Evolutionary conservation across 2,797 vertebrate genomes (phyloP).

Genomic region (Sebastes miniatus): DNA sequence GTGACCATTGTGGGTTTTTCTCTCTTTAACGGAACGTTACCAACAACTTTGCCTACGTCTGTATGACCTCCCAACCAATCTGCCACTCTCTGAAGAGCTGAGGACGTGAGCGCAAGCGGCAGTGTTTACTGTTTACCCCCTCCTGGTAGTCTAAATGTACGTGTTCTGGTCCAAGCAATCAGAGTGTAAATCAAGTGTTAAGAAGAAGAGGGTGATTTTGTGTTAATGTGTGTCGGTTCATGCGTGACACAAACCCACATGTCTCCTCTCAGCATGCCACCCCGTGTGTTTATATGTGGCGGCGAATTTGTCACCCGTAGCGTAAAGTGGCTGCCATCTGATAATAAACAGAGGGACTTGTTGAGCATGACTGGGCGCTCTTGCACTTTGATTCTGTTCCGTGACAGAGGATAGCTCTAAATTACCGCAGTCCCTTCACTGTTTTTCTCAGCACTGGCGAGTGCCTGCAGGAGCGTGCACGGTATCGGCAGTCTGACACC

Average conservation of each 20-base stretch:
- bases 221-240: background rate
- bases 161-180: background rate
- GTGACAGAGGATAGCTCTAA: slow-evolving; percentile 50
- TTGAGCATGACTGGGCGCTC: slow-evolving; percentile 71
- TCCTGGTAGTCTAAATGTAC: background rate
- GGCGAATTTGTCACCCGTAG: slow-evolving; percentile 37
- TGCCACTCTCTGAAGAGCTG: background rate
- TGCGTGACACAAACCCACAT: slow-evolving; percentile 1
- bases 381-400: slow-evolving; percentile 62
- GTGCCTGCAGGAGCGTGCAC: slow-evolving; percentile 32
- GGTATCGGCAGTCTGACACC: slow-evolving; percentile 13
- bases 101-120: background rate
- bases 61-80: background rate
- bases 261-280: slow-evolving; percentile 18
- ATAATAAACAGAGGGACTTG: slow-evolving; percentile 74
- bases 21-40: no score
- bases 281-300: slow-evolving; percentile 30
- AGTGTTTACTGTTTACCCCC: slow-evolving; percentile 12
- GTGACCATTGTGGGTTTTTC: no score
- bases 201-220: background rate
- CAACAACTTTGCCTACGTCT: no score
- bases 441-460: slow-evolving; percentile 19
- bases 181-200: slow-evolving; percentile 3
- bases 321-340: slow-evolving; percentile 53
- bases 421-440: slow-evolving; percentile 36